Evolutionary conservation across 2,888 invertebrate species (phyloP).

Genomic region (Diarsia dahlii): DNA sequence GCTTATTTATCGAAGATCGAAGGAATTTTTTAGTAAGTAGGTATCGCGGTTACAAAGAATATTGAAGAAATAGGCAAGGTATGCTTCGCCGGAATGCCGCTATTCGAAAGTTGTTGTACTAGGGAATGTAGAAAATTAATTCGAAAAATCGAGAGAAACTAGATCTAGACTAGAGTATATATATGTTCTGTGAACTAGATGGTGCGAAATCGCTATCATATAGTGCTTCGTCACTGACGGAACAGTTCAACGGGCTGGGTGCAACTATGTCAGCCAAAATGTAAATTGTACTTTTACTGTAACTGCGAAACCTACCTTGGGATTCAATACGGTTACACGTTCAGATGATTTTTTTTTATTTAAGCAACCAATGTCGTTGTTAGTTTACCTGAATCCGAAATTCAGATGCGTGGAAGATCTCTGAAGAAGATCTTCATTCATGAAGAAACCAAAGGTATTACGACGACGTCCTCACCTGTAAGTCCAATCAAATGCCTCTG

Average conservation of each 20-base stretch:
- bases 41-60: neutral
- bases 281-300: neutral
- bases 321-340: neutral
- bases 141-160: neutral
- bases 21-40: neutral
- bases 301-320: neutral
- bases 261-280: neutral
- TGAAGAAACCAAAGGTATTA: neutral
- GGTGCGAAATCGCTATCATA: neutral
- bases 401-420: neutral
- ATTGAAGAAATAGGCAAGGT: neutral
- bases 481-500: constrained; percentile 91
- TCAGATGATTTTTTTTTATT: neutral
- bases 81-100: neutral
- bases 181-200: too few species aligned
- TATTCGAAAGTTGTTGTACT: neutral
- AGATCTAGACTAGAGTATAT: neutral
- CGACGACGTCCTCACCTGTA: constrained; percentile 81
- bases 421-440: too few species aligned
- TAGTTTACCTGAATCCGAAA: neutral
- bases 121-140: neutral
- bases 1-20: neutral
- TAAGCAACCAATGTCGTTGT: too few species aligned
- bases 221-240: neutral
- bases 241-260: neutral